These are phyloP conservation scores for Laticauda colubrina DNA, from an alignment of 2,113 vertebrate genomes.

Conservation along the genomic window DNA sequence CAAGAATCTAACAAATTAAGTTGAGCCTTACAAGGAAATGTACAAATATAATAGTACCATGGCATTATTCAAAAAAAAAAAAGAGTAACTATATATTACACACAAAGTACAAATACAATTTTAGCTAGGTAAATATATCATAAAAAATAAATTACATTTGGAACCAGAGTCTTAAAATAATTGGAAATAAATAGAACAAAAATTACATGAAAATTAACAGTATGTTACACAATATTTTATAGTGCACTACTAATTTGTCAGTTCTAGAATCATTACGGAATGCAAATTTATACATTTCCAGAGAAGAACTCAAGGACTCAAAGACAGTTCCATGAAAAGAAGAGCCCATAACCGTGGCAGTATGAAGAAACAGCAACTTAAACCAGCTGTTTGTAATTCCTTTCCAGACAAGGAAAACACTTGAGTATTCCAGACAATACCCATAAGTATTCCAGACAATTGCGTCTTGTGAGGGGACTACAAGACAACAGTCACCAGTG, in stretches of 20 bases:
- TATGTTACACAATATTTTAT: conserved; percentile 12
- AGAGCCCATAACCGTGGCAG: neutral
- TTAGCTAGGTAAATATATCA: neutral
- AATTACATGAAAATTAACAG: conserved; percentile 1
- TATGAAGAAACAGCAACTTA: neutral
- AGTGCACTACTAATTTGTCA: conserved; percentile 26
- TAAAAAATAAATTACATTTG: conserved; percentile 22
- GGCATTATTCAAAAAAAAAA: conserved; percentile 11
- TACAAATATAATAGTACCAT: neutral
- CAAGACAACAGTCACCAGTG: neutral
- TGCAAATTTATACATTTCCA: neutral
- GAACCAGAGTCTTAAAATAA: conserved; percentile 24
- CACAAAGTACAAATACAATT: conserved; percentile 29
- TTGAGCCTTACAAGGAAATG: neutral
- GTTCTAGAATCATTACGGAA: conserved; percentile 11
- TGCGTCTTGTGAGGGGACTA: no score
- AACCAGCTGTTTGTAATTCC: neutral
- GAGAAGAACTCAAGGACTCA: neutral
- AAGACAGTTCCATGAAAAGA: neutral
- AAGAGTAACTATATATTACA: conserved; percentile 18
- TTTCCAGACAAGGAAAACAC: neutral
- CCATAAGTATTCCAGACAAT: neutral
- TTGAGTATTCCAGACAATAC: neutral
- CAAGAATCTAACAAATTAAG: conserved; percentile 28
- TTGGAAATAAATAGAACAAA: neutral